phyloP scores from a whole-genome alignment of 2,797 vertebrate genomes.

The Chelon auratus region DNA sequence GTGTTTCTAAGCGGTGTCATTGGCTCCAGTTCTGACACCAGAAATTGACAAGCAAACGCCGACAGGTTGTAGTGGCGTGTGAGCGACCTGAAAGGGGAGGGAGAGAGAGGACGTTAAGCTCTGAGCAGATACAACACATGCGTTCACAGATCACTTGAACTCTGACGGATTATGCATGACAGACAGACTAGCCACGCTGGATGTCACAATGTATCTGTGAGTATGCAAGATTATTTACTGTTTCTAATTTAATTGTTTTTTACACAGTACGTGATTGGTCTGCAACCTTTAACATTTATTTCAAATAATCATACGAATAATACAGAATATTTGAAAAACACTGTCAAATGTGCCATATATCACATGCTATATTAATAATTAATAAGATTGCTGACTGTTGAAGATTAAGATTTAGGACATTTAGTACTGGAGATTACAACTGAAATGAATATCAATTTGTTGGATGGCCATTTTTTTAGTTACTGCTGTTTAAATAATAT shows the following conservation, averaged over 20 bases:
- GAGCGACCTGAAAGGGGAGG: conserved; percentile 53
- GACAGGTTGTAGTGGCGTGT: conserved; percentile 52
- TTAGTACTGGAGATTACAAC: not conserved
- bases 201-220: conserved; percentile 57
- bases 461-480: not conserved
- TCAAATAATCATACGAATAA: not conserved
- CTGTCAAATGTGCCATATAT: conserved; percentile 6
- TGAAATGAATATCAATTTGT: not conserved
- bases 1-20: conserved; percentile 26
- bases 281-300: not conserved
- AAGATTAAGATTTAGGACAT: not conserved
- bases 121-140: conserved; percentile 65
- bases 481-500: not conserved
- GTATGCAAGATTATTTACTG: conserved; percentile 34
- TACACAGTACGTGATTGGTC: not conserved
- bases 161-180: conserved; percentile 51
- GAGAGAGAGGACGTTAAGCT: conserved; percentile 49
- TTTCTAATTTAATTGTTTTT: not conserved
- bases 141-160: conserved; percentile 51
- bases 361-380: not conserved
- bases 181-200: conserved; percentile 33
- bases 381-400: too few relatives aligned
- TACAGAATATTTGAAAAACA: not conserved
- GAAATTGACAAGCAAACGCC: conserved; percentile 52
- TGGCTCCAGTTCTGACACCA: conserved; percentile 48